These are phyloP conservation scores for Recurvirostra avosetta DNA, from an alignment of 2,113 vertebrate species.

Conservation along the genomic window DNA sequence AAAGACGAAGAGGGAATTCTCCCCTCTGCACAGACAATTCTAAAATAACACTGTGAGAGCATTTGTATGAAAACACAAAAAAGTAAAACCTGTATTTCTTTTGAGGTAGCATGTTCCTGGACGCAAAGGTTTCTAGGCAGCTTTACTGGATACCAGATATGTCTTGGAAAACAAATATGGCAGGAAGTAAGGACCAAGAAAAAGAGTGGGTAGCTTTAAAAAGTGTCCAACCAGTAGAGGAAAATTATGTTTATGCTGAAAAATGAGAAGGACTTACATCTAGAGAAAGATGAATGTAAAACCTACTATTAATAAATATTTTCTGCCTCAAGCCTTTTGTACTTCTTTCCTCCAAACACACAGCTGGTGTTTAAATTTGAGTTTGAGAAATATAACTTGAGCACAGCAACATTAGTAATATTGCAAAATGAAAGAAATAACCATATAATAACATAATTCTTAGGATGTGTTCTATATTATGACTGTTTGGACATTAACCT, in stretches of 20 bases:
- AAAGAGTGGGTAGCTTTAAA: not conserved
- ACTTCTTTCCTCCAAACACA: not conserved
- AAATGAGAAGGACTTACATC: not conserved
- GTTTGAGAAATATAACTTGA: not conserved
- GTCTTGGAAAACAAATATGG: not conserved
- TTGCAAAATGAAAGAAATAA: not conserved
- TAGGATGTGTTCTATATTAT: not conserved
- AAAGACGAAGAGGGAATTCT: not conserved
- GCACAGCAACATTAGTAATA: not conserved
- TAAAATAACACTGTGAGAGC: not conserved
- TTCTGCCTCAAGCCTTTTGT: not conserved
- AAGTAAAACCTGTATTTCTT: not conserved
- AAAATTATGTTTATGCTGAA: not conserved
- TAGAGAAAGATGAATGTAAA: not conserved
- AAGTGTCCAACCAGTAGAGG: not conserved
- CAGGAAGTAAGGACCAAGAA: not conserved
- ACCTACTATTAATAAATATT: not conserved
- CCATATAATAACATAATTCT: not conserved
- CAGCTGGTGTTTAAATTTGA: not conserved
- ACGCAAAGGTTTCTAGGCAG: not conserved
- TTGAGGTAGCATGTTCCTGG: not conserved
- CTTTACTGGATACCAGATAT: not conserved
- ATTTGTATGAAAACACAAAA: not conserved
- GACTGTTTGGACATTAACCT: not conserved
- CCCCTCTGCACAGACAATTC: not conserved